phyloP scores from a whole-genome alignment of 2,113 vertebrate species.

The Bambusicola thoracicus region DNA sequence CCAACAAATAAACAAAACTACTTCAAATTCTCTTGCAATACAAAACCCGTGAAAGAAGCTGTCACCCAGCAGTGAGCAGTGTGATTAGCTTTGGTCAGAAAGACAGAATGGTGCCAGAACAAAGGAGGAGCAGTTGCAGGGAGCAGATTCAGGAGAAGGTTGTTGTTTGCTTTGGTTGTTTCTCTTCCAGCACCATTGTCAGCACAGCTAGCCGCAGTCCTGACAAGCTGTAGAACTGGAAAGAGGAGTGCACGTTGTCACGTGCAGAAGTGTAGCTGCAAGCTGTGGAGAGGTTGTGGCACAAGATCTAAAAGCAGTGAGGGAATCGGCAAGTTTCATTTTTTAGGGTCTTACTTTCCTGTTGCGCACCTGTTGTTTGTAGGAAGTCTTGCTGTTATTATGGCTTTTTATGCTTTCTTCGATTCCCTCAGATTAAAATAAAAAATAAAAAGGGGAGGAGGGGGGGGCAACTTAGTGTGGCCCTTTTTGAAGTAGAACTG shows the following conservation, averaged over 20 bases:
- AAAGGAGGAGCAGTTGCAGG: not conserved
- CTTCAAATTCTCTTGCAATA: not conserved
- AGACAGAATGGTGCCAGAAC: not conserved
- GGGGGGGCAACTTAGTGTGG: not conserved
- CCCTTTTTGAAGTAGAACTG: not conserved
- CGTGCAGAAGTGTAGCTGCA: not conserved
- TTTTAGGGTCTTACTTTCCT: not conserved
- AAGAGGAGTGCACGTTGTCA: accelerated
- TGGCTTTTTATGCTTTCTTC: not conserved
- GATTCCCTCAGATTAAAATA: not conserved
- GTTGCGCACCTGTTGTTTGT: not conserved
- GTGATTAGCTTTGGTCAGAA: not conserved
- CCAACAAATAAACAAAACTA: not conserved
- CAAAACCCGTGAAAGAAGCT: not conserved
- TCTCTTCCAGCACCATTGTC: not conserved
- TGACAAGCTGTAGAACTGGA: not conserved
- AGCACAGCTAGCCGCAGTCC: not conserved
- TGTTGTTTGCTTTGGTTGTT: not conserved
- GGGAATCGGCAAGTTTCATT: not conserved
- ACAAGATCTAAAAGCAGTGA: not conserved
- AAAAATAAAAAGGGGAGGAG: not conserved
- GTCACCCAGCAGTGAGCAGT: not conserved
- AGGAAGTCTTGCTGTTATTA: not conserved
- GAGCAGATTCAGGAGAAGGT: not conserved
- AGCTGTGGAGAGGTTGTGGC: not conserved